Base-by-base conservation (phyloP, 2,888 invertebrate species). In the Altica lythri region DNA sequence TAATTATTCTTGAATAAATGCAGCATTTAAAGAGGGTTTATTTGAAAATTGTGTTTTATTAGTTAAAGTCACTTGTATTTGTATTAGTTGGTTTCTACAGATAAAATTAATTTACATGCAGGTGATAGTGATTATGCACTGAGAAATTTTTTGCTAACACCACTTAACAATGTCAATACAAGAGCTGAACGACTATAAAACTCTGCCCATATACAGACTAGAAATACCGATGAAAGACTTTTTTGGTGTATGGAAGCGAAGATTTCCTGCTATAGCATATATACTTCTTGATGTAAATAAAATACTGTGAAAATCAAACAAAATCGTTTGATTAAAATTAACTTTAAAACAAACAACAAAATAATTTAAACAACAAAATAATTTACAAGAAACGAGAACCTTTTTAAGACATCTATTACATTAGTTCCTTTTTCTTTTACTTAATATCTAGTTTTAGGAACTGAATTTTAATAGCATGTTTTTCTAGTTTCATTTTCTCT, bases 171-270 rank as follows among this genome's bases (percentile, higher is more conserved):
- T 32, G 61, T 63, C 22, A 18, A n/a, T 14, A 60, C 42, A 1
- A 45, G 29, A 19, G 62, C 45, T 6, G 55, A 66, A 53, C 32
- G 51, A 19, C 49, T 59, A 4, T 68, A 54, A 47, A 67, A 67
- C 49, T 65, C 65, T 51, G 48, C 60, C 1, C 61, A 57, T 17
- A 63, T 64, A 18, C 43, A 59, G 37, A 64, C 61, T 13, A 17
- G 60, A 38, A 57, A 62, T 42, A 17, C 37, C 2, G 47, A 63
- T 12, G 62, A 65, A 47, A 50, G 55, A 22, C 10, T 6, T 8
- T 42, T n/a, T 63, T 53, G 60, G 62, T 1, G 38, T 59, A 9
- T 64, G 61, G 61, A 63, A 65, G 52, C 14, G 56, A 32, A 29
- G 63, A 29, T 65, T 64, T 57, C 62, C 60, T 10, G 51, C 57